phyloP scores from a whole-genome alignment of 1,140 invertebrate species.

The Rhagoletis pomonella region DNA sequence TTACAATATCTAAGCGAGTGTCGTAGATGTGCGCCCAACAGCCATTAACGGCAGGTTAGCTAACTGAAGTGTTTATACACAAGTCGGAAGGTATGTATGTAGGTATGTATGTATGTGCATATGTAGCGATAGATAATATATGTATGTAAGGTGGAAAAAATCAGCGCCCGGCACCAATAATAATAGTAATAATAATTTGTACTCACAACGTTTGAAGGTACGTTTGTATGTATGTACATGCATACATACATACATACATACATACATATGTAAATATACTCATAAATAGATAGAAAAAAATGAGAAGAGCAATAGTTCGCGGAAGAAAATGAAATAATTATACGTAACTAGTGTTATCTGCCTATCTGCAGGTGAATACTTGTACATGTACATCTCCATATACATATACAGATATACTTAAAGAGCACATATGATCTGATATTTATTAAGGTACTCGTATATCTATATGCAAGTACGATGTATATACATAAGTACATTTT shows the following conservation, averaged over 20 bases:
- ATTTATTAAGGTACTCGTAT: not conserved
- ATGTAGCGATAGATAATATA: not conserved
- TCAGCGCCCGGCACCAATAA: slow-evolving; percentile 44
- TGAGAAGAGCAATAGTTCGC: not conserved
- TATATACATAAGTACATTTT: no score
- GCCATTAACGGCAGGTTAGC: not conserved
- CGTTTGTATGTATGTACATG: not conserved
- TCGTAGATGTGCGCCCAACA: not conserved
- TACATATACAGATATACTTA: not conserved
- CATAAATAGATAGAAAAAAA: not conserved
- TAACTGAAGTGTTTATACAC: not conserved
- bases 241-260: not conserved
- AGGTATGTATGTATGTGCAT: not conserved
- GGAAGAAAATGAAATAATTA: slow-evolving; percentile 10
- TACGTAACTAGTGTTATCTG: not conserved
- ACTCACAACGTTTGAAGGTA: not conserved
- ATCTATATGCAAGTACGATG: no score
- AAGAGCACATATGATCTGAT: not conserved
- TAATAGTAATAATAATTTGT: not conserved
- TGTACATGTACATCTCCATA: not conserved
- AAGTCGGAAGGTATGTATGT: no score
- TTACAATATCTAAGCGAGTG: not conserved
- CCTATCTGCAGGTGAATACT: not conserved
- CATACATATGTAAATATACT: not conserved
- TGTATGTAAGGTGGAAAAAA: not conserved